Percentiles rank a stretch among this genome's conserved stretches.
These are phyloP conservation scores for Drosophila neutralis DNA, from an alignment of 2,888 invertebrate genomes.

Conservation along the genomic window DNA sequence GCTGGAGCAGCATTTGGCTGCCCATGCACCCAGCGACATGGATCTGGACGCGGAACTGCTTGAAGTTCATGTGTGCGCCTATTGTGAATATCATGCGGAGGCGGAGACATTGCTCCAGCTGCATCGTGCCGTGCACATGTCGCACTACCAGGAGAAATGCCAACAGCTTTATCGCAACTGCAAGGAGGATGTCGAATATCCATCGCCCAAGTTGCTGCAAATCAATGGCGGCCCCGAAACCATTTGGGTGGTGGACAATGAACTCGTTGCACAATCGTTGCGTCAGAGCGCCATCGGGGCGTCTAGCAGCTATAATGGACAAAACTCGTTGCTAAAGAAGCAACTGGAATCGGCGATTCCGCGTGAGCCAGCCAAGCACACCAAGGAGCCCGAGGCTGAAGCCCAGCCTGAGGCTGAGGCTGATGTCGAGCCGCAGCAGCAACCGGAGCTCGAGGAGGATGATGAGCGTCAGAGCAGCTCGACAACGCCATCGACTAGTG, in stretches of 20 bases:
- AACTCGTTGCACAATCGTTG: constrained; percentile 64
- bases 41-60: constrained; percentile 38
- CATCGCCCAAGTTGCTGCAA: constrained; percentile 87
- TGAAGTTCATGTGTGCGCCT: constrained; percentile 88
- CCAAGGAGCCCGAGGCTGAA: background rate
- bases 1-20: constrained; percentile 89
- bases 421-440: background rate
- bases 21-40: constrained; percentile 57
- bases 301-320: constrained; percentile 66
- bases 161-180: constrained; percentile 89
- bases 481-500: constrained; percentile 78
- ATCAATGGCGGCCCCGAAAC: constrained; percentile 78
- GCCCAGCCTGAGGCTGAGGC: background rate
- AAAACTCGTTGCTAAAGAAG: constrained; percentile 82
- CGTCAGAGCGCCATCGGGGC: constrained; percentile 48
- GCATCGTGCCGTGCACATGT: constrained; percentile 90
- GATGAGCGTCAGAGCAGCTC: constrained; percentile 71
- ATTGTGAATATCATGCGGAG: constrained; percentile 91
- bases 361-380: constrained; percentile 2
- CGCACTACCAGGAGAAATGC: constrained; percentile 92
- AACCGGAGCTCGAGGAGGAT: constrained; percentile 51
- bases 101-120: constrained; percentile 89
- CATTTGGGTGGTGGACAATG: constrained; percentile 84
- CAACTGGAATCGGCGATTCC: constrained; percentile 75
- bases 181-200: constrained; percentile 87